Conservation (phyloP, 2,888 invertebrate species). For the Drosophila acutilabella region DNA sequence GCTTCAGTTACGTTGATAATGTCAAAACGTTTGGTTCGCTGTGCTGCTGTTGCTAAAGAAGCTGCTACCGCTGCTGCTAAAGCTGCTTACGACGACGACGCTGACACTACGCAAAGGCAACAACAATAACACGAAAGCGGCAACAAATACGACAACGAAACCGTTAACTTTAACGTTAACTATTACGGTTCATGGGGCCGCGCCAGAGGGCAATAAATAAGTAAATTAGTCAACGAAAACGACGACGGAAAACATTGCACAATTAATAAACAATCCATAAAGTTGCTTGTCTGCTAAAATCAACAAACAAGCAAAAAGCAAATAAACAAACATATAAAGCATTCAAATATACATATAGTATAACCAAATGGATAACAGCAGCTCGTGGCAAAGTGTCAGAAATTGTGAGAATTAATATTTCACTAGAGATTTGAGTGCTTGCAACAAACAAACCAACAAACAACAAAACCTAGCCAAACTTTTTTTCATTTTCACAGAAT, state of each 20-base stretch:
- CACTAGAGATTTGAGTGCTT: slow-evolving; percentile 73
- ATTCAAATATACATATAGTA: not conserved
- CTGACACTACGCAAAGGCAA: slow-evolving; percentile 39
- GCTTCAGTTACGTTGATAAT: slow-evolving; percentile 83
- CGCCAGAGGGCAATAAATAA: slow-evolving; percentile 51
- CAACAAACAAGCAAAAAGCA: slow-evolving; percentile 15
- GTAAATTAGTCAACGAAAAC: slow-evolving; percentile 39
- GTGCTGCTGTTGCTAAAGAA: slow-evolving; percentile 56
- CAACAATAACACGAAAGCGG: slow-evolving; percentile 42
- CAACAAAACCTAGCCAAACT: slow-evolving; percentile 42
- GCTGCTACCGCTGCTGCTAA: slow-evolving; percentile 17
- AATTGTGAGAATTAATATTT: slow-evolving; percentile 77
- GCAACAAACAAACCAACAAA: slow-evolving; percentile 29
- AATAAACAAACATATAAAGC: slow-evolving; percentile 21
- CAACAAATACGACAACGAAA: slow-evolving; percentile 16
- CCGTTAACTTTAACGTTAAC: slow-evolving; percentile 4
- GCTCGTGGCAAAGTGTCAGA: slow-evolving; percentile 69
- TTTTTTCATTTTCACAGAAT: slow-evolving; percentile 50
- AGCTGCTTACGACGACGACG: slow-evolving; percentile 40
- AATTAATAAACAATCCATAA: slow-evolving; percentile 49
- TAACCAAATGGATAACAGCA: slow-evolving; percentile 35
- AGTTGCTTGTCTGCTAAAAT: slow-evolving; percentile 15
- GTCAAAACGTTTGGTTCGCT: slow-evolving; percentile 81
- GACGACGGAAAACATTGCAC: slow-evolving; percentile 30
- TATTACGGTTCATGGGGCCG: slow-evolving; percentile 17